phyloP scores from a whole-genome alignment of 2,113 vertebrate species.

The Odocoileus virginianus region DNA sequence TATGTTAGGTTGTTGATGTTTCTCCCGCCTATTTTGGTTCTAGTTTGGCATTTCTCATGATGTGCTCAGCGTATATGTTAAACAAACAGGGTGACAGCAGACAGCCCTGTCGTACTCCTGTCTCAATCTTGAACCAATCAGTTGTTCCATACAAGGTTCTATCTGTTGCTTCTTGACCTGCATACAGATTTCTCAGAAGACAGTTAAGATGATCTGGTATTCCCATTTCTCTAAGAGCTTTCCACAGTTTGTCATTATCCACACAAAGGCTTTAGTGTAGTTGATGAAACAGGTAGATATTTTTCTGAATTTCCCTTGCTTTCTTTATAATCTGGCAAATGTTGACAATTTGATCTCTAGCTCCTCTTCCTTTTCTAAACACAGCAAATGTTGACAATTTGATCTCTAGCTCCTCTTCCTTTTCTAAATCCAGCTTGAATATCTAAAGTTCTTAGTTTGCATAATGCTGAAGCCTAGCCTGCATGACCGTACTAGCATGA shows the following conservation, averaged over 20 bases:
- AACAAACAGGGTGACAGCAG: not conserved
- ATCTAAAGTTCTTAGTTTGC: not conserved
- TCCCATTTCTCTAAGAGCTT: not conserved
- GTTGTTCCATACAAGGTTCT: not conserved
- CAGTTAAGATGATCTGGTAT: not conserved
- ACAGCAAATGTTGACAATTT: not conserved
- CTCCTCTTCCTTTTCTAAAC: not conserved
- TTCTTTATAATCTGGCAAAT: not conserved
- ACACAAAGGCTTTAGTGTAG: not conserved
- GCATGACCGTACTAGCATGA: not conserved
- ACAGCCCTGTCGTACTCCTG: not conserved
- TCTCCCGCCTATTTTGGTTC: rapidly evolving
- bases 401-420: not conserved
- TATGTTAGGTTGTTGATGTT: not conserved
- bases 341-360: not conserved
- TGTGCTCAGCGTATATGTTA: not conserved
- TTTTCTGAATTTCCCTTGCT: not conserved
- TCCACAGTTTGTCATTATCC: not conserved
- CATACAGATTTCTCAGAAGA: not conserved
- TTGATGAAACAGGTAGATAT: not conserved
- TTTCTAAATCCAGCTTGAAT: not conserved
- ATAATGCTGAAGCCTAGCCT: not conserved
- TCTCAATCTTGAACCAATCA: not conserved
- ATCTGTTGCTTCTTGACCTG: not conserved
- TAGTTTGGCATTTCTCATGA: not conserved